These are phyloP conservation scores for Azemiops feae DNA, from an alignment of 2,113 vertebrate genomes.

Conservation along the genomic window DNA sequence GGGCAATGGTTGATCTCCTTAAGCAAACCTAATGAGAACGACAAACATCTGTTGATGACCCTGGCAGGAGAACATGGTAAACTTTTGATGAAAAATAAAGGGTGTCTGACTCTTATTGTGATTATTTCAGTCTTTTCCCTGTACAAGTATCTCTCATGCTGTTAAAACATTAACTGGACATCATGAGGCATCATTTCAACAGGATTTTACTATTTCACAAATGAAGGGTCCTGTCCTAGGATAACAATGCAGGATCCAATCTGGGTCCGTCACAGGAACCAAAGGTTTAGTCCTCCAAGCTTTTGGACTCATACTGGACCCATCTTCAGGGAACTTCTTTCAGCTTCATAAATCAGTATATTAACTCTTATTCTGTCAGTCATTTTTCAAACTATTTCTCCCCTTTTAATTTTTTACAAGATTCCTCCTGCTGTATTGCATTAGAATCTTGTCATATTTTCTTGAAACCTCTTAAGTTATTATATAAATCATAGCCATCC, in stretches of 20 bases:
- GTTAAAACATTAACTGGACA: background rate
- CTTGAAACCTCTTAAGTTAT: background rate
- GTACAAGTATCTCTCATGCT: background rate
- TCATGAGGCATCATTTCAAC: background rate
- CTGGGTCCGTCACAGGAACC: too few species aligned
- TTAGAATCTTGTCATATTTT: background rate
- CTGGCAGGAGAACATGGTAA: conserved; percentile 86
- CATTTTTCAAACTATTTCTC: background rate
- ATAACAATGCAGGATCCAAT: too few species aligned
- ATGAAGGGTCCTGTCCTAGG: background rate
- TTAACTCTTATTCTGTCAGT: background rate
- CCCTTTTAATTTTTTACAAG: background rate
- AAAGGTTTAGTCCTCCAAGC: background rate
- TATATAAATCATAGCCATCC: background rate
- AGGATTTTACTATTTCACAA: background rate
- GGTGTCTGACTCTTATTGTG: background rate
- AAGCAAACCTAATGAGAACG: conserved; percentile 91
- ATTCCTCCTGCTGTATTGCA: background rate
- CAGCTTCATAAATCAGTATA: background rate
- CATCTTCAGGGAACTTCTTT: background rate
- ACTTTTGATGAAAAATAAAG: background rate
- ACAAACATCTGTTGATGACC: conserved; percentile 91
- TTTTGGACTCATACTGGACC: background rate
- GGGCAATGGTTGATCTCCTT: conserved; percentile 88
- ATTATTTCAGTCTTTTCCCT: background rate